Evolutionary conservation across 2,113 vertebrate genomes (phyloP), one percentile per base, ranked within the genome.

Genomic region (Tachycineta bicolor): DNA sequence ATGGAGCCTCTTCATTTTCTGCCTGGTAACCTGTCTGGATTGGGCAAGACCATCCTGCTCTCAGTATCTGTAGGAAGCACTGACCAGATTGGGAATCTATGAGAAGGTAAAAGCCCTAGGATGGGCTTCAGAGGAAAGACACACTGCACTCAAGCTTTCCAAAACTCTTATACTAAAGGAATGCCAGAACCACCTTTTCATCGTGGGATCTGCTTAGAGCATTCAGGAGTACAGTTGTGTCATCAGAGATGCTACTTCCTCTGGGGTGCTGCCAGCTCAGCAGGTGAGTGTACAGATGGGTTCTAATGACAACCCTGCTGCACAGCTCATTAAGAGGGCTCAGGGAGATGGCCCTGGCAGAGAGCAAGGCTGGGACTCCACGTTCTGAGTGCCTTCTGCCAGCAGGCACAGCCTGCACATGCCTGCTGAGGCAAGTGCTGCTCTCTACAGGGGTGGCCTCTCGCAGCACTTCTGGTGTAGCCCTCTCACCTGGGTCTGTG

Each of bases 321-420:
- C 47, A 25, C 23, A 44, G 50, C 15, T 8, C 1, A 0, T 21
- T 28, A 24, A 34, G 82, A 56, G 46, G 16, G 24, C 31, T 33
- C 53, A 28, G n/a, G 7, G 62, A 37, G 31, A 5, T 14, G 71
- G 67, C 63, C 1, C 2, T 37, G 41, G 44, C 10, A 5, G 18
- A 3, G 18, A 55, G 58, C 52, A 17, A 33, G 53, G 58, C 78
- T 80, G 39, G 19, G 44, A 8, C 3, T 24, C 41, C 29, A 47
- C n/a, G 18, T 28, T 52, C n/a, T 13, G 1, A 20, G 7, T 44
- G 73, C 34, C 41, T 63, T 43, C n/a, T 71, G 62, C 39, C 67
- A 86, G 25, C 2, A 3, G n/a, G 20, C 12, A 14, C 0, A 2
- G 34, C 13, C 34, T 47, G 44, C 33, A 46, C 5, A 0, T 8